Evolutionary conservation across 2,797 vertebrate genomes (phyloP).

Genomic region (Pachyuromys duprasi): DNA sequence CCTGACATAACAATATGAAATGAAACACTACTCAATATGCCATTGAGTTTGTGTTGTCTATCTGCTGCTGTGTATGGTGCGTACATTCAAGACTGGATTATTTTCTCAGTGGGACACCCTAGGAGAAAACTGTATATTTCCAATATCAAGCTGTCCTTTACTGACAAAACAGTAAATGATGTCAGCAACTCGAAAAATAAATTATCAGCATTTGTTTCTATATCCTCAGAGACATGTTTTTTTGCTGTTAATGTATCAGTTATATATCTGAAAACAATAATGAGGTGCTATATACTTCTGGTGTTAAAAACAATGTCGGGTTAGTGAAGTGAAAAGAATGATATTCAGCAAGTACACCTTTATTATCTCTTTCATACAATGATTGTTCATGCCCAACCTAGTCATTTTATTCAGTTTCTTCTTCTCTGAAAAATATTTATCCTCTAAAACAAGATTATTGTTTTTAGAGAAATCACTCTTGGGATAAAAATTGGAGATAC

Average conservation of each 20-base stretch:
- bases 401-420: neutral
- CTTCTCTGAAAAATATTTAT: neutral
- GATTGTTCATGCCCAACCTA: neutral
- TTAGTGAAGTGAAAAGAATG: neutral
- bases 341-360: neutral
- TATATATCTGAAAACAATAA: neutral
- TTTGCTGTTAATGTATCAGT: neutral
- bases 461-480: neutral
- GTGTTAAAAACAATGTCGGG: neutral
- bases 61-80: neutral
- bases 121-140: neutral
- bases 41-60: neutral
- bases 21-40: neutral
- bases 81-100: neutral
- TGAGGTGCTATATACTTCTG: neutral
- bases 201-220: neutral
- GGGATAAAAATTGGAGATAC: rapidly evolving
- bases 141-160: neutral
- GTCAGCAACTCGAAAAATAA: neutral
- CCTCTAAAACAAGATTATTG: neutral
- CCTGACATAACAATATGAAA: neutral
- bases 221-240: neutral
- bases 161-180: neutral
- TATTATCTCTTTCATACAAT: neutral
- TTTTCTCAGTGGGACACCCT: neutral